Evolutionary conservation across 2,113 vertebrate genomes (phyloP).

Genomic region (Alligator mississippiensis): DNA sequence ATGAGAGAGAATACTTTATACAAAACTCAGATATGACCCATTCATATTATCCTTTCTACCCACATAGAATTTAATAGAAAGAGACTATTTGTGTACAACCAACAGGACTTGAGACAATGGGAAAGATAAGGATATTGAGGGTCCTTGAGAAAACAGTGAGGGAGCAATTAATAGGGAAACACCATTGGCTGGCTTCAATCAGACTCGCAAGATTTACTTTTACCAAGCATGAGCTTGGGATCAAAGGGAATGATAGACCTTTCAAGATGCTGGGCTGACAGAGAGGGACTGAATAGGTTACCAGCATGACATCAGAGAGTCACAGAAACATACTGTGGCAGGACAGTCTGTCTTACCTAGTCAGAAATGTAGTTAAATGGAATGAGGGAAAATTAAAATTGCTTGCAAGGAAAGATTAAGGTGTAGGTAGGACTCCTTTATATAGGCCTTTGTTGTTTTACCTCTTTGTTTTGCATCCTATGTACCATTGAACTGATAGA

Average conservation of each 20-base stretch:
- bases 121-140: neutral
- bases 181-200: neutral
- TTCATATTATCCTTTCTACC: neutral
- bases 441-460: neutral
- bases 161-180: neutral
- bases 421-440: neutral
- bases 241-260: neutral
- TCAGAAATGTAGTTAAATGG: neutral
- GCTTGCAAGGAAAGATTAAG: neutral
- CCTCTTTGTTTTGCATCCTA: neutral
- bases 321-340: neutral
- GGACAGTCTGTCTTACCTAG: neutral
- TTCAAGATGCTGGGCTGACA: neutral
- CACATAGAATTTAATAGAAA: neutral
- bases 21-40: too few species aligned
- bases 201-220: neutral
- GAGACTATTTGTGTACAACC: neutral
- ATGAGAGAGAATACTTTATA: neutral
- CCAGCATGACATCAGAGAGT: neutral
- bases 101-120: neutral
- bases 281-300: neutral
- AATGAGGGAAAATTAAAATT: neutral
- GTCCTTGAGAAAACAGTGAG: neutral
- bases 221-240: neutral
- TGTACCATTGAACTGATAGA: neutral